Percentiles rank a stretch among this genome's conserved stretches.
Evolutionary conservation across 2,888 invertebrate species (phyloP).

Genomic region (Plagiodera versicolora): DNA sequence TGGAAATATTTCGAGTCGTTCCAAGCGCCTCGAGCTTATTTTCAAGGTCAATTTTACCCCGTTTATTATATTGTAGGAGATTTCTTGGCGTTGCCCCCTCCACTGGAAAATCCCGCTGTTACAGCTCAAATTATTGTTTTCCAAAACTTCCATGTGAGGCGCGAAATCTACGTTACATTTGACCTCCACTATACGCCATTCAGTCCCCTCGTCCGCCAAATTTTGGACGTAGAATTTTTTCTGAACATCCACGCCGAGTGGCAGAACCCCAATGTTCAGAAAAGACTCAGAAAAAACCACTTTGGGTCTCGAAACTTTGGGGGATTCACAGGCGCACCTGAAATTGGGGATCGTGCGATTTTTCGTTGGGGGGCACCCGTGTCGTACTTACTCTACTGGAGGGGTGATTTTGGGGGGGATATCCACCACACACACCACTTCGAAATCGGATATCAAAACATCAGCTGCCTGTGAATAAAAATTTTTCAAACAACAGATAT

Average conservation of each 20-base stretch:
- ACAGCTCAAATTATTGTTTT: conserved; percentile 20
- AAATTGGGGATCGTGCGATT: conserved; percentile 6
- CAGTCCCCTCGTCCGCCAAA: conserved; percentile 27
- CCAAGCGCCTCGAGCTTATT: no score
- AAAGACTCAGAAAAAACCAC: conserved; percentile 35
- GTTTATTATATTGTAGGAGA: conserved; percentile 28
- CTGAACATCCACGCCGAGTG: conserved; percentile 31
- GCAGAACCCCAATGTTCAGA: conserved; percentile 43
- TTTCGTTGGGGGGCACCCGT: no score
- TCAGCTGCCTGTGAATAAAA: conserved; percentile 30
- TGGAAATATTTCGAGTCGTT: conserved; percentile 8
- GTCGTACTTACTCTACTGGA: not conserved
- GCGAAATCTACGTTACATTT: conserved; percentile 34
- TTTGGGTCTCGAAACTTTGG: conserved; percentile 8
- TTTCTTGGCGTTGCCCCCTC: conserved; percentile 10
- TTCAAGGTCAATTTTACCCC: no score
- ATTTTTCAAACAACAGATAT: no score
- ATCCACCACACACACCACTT: conserved; percentile 31
- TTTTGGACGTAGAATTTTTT: conserved; percentile 41
- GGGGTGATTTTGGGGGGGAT: conserved; percentile 7
- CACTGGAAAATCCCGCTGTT: conserved; percentile 19
- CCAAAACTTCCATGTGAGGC: conserved; percentile 30
- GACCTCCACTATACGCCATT: conserved; percentile 45
- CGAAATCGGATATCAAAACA: conserved; percentile 27
- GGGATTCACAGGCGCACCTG: conserved; percentile 6